Percentiles rank a stretch among this genome's conserved stretches.
These are phyloP conservation scores for Centropus bengalensis DNA, from an alignment of 2,113 vertebrate genomes.

Conservation along the genomic window DNA sequence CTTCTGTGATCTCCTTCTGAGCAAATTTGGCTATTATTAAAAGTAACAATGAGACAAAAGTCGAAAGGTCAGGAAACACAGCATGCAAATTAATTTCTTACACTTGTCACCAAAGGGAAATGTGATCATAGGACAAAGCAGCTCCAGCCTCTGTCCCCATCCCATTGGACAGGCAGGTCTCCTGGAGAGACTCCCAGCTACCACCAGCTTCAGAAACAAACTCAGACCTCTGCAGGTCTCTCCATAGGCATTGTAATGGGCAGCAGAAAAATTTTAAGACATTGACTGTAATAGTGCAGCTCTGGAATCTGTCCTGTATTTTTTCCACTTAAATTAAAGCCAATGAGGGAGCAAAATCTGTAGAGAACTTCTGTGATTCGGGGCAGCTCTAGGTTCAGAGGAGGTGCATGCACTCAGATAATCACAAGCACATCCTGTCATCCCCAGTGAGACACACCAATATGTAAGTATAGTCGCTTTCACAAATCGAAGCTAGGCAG, in stretches of 20 bases:
- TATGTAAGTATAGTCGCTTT: neutral
- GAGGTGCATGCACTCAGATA: neutral
- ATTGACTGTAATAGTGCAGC: neutral
- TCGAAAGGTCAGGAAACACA: neutral
- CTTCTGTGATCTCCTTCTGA: neutral
- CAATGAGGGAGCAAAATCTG: neutral
- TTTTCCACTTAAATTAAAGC: neutral
- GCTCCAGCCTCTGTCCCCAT: neutral
- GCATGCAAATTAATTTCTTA: neutral
- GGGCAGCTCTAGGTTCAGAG: neutral
- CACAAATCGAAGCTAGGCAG: neutral
- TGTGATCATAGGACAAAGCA: neutral
- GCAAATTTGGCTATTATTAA: neutral
- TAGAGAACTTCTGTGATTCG: neutral
- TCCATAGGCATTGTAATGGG: neutral
- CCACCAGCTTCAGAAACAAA: neutral
- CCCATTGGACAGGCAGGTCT: neutral
- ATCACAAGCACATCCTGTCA: no score
- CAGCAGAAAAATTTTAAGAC: neutral
- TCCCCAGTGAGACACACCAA: neutral
- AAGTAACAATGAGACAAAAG: neutral
- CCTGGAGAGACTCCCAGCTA: neutral
- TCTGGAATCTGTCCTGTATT: neutral
- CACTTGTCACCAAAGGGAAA: neutral
- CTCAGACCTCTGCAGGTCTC: neutral